Evolutionary conservation across 2,888 invertebrate genomes (phyloP), one percentile per base, ranked within the genome.

Genomic region (Hyles lineata): DNA sequence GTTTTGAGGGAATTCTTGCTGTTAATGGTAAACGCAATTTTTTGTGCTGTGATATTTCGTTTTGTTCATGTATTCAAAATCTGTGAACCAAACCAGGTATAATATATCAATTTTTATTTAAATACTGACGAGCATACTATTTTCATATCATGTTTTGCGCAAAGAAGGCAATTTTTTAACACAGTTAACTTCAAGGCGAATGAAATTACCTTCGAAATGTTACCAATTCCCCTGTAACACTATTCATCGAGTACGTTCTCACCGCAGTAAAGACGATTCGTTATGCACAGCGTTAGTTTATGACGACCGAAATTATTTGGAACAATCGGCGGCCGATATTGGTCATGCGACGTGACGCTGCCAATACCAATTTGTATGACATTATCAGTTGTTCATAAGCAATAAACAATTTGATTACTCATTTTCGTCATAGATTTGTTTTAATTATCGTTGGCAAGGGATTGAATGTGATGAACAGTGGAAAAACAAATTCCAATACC

Each of bases 261-360:
- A 63, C 29, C 52, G 23, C 23, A 55, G 25, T 70, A 15, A 70
- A 58, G 25, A 70, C 82, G 83, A 89, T 89, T 89, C 78, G 84
- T 84, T 89, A 81, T 83, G 87, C 88, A 85, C 86, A 89, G 85
- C 83, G 79, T 83, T 75, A 78, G 77, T 72, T 76, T 74, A 77
- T 82, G 79, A 83, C 79, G 84, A 76, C 76, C 78, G 76, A 75
- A 75, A 82, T 83, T 79, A 86, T 87, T 85, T 85, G 84, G 83
- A 86, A 88, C 84, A 87, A 88, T 86, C 78, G 77, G 77, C 78
- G 77, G 78, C 78, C 74, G 79, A 81, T 84, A 79, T 83, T 80
- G 81, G 82, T 80, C 81, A 82, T 73, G 72, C 75, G 74, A 78
- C 75, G 77, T 72, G 74, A 55, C 58, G 32, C 29, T 55, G 29